Evolutionary conservation across 2,797 vertebrate genomes (phyloP).

Genomic region (Pseudocheirus occidentalis): DNA sequence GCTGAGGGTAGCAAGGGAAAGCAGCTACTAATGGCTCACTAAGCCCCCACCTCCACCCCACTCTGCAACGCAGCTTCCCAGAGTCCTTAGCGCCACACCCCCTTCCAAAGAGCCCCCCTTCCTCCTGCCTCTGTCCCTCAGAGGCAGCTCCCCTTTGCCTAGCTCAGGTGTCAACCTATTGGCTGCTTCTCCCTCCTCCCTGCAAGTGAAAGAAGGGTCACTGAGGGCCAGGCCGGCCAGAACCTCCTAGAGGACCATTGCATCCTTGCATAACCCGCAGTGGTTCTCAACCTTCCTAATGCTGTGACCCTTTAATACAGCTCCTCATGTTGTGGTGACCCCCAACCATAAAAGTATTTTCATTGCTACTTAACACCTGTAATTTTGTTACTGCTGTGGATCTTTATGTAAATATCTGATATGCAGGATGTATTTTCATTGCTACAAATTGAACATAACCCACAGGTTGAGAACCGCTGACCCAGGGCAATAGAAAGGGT

Average conservation of each 20-base stretch:
- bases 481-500: not conserved
- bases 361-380: too few species aligned
- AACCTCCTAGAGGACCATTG: not conserved
- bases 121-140: not conserved
- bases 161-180: not conserved
- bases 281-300: too few species aligned
- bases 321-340: too few species aligned
- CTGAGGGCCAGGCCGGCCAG: rapidly evolving
- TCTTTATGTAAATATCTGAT: too few species aligned
- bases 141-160: not conserved
- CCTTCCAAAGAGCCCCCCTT: not conserved
- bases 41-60: not conserved
- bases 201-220: not conserved
- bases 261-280: not conserved
- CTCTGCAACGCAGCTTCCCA: not conserved
- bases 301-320: too few species aligned
- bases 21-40: not conserved
- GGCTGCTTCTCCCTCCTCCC: not conserved
- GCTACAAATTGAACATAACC: too few species aligned
- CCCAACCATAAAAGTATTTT: too few species aligned
- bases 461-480: too few species aligned
- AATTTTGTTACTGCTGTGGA: too few species aligned
- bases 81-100: not conserved
- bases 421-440: too few species aligned
- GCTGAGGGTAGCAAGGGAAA: not conserved